Evolutionary conservation across 1,140 invertebrate genomes (phyloP), one percentile per base, ranked within the genome.

Genomic region (Mizuhopecten yessoensis): DNA sequence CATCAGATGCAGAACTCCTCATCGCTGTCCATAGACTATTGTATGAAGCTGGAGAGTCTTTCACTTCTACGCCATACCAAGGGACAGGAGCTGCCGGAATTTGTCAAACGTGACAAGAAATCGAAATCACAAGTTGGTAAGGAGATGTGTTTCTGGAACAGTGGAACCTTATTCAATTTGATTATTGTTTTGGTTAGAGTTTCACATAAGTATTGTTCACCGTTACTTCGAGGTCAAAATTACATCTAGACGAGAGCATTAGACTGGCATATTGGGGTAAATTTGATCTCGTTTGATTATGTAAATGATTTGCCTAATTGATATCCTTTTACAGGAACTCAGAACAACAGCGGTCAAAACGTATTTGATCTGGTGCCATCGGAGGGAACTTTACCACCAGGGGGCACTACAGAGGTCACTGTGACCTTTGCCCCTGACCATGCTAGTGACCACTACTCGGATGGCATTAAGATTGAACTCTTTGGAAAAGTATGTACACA

Each of bases 351-450:
- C 92, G 96, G 96, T 34, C 95, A 95, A 49, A 94, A 94, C 91
- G 96, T 96, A n/a, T 97, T 97, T 95, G 96, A 97, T 89, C 92
- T 96, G 86, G 95, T 96, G 34, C 96, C 96, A 36, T 90, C 94
- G 20, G 95, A 95, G 90, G 96, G 96, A 11, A 94, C 90, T 2
- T 96, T 97, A 87, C 90, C 93, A 29, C 94, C 96, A 87, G 96
- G 96, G 87, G 94, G 93, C 34, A 95, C 91, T 87, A 93, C 94
- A 87, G 96, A 97, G 88, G 94, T 97, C 23, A 95, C 93, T 13
- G 93, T 96, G 86, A 96, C 96, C 34, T 97, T 96, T 95, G 95
- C 96, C 34, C 96, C 96, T 34, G 96, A 97, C 89, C 96, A 96
- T 94, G 90, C 94, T 11, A 96, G 96, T 94, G 96, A 96, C 33